Evolutionary conservation across 2,113 vertebrate species (phyloP).

Genomic region (Eretmochelys imbricata): DNA sequence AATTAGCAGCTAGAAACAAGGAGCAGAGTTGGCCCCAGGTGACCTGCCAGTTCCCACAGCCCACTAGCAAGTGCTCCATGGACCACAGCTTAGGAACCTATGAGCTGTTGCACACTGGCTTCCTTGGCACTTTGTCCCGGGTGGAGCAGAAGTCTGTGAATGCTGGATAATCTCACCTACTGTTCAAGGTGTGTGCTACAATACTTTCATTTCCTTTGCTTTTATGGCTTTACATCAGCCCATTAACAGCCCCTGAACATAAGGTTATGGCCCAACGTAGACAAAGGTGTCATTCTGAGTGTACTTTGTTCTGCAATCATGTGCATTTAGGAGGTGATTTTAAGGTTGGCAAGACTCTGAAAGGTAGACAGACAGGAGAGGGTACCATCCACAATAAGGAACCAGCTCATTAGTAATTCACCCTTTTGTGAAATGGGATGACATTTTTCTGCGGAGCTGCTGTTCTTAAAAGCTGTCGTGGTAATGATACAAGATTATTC

Average conservation of each 20-base stretch:
- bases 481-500: neutral
- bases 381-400: neutral
- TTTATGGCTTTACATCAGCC: neutral
- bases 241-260: neutral
- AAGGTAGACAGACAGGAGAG: neutral
- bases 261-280: neutral
- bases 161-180: neutral
- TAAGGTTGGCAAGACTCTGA: neutral
- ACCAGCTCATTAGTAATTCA: neutral
- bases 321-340: neutral
- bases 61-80: neutral
- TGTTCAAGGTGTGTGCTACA: neutral
- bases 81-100: neutral
- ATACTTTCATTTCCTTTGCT: neutral
- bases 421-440: neutral
- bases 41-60: neutral
- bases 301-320: neutral
- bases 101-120: neutral
- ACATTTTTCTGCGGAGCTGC: neutral
- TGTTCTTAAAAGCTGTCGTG: neutral
- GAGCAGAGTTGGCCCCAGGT: neutral
- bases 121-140: neutral
- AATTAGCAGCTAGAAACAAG: neutral
- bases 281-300: neutral
- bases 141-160: neutral